Evolutionary conservation across 2,797 vertebrate species (phyloP), one percentile per base, ranked within the genome.

Genomic region (Gymnothorax reevesii): DNA sequence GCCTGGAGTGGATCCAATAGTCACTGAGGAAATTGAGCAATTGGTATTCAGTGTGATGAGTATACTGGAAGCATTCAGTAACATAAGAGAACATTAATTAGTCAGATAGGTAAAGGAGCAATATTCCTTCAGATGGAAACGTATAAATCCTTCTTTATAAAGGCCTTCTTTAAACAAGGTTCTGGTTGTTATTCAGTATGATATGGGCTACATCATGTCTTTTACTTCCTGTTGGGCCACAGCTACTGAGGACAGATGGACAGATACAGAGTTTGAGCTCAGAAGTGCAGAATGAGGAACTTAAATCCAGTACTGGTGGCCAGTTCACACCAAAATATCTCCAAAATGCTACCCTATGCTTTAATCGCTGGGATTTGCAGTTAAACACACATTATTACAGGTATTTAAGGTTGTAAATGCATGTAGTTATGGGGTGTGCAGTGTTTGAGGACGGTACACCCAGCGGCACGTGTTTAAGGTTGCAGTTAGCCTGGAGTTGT

Each of bases 1-100:
- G 91, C 82, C n/a, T 64, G 84, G 0, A 79, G 75, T 3, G 75
- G 71, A 15, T 7, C 71, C 71, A 75, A 75, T 75, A 75, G 33
- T 25, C 69, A 12, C n/a, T 73, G 33, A 13, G 27, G 69, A 4
- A 73, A 33, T 73, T 42, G 69, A 3, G 6, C 66, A 59, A 13
- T 59, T 9, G 17, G 13, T 3, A 15, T 13, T 13, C 17, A 15
- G 7, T 13, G 0, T 15, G 2, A 60, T 60, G 17, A 13, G 10
- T 15, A 60, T 60, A 13, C 69, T 8, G 7, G 27, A 33, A 75
- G 27, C 71, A 75, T 75, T 42, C 71, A 42, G 13, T 75, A 75
- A 33, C 4, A 42, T 42, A 42, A 42, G 33, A 42, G 33, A 2
- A 2, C 33, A 42, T 42, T 42, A 42, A 42, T 42, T 42, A 42